Evolutionary conservation across 2,113 vertebrate genomes (phyloP).

Genomic region (Neoarius graeffei): DNA sequence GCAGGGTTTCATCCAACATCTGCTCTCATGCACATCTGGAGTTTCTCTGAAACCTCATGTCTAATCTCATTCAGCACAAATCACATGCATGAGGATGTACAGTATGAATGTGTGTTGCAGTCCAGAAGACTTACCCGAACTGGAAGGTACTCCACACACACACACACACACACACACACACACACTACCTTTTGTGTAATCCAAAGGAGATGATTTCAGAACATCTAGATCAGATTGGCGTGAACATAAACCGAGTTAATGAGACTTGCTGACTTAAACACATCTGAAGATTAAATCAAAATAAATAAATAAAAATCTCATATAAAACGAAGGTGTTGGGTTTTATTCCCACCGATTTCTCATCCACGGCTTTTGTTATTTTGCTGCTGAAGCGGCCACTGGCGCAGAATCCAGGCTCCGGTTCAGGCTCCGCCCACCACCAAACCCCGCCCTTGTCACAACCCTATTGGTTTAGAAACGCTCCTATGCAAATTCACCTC

Average conservation of each 20-base stretch:
- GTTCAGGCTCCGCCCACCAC: slow-evolving; percentile 71
- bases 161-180: slow-evolving; percentile 41
- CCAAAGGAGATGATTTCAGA: slow-evolving; percentile 61
- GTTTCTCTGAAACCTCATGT: too few relatives aligned
- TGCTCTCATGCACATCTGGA: not conserved
- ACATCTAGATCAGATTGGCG: slow-evolving; percentile 57
- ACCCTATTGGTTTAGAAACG: slow-evolving; percentile 70
- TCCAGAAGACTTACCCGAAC: slow-evolving; percentile 70
- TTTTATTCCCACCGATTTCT: slow-evolving; percentile 14
- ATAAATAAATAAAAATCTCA: slow-evolving; percentile 15
- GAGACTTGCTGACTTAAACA: not conserved
- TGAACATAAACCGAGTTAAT: slow-evolving; percentile 25
- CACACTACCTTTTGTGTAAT: slow-evolving; percentile 69
- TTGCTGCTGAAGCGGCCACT: slow-evolving; percentile 68
- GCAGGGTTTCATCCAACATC: not conserved
- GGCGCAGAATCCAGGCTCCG: slow-evolving; percentile 65
- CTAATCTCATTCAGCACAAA: not conserved
- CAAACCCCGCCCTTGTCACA: slow-evolving; percentile 63
- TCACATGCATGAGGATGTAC: not conserved
- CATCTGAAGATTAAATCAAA: slow-evolving; percentile 26
- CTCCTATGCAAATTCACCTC: slow-evolving; percentile 71
- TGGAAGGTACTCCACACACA: slow-evolving; percentile 62
- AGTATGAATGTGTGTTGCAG: not conserved
- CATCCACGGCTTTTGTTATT: slow-evolving; percentile 69
- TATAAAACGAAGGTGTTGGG: not conserved